phyloP scores from a whole-genome alignment of 2,888 invertebrate species.

The Clivina fossor region DNA sequence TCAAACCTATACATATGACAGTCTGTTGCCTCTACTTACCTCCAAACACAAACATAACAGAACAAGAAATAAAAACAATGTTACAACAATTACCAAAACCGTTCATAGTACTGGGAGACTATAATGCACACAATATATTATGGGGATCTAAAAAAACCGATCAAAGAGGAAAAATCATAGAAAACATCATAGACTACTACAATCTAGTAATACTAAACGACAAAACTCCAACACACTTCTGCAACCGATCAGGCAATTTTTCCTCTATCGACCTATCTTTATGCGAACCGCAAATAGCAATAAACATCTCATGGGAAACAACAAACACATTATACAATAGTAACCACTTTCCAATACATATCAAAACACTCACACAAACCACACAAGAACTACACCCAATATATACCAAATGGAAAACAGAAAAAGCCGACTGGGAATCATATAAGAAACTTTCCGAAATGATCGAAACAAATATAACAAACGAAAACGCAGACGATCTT shows the following conservation, averaged over 20 bases:
- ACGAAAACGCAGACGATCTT: too few relatives aligned
- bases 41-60: not conserved
- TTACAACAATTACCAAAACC: not conserved
- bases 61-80: not conserved
- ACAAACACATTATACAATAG: not conserved
- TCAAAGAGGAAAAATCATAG: conserved; percentile 9
- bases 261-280: conserved; percentile 7
- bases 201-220: not conserved
- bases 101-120: not conserved
- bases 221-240: too few relatives aligned
- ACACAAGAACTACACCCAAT: not conserved
- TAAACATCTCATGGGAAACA: conserved; percentile 5
- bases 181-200: conserved; percentile 1
- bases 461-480: not conserved
- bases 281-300: conserved; percentile 8
- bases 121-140: not conserved
- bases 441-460: not conserved
- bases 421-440: conserved; percentile 1
- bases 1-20: not conserved
- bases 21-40: not conserved
- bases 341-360: conserved; percentile 2
- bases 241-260: not conserved
- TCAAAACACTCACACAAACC: not conserved
- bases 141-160: not conserved
- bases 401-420: not conserved